Conservation (phyloP, 1,140 invertebrate genomes). For the Eupristina koningsbergeri region DNA sequence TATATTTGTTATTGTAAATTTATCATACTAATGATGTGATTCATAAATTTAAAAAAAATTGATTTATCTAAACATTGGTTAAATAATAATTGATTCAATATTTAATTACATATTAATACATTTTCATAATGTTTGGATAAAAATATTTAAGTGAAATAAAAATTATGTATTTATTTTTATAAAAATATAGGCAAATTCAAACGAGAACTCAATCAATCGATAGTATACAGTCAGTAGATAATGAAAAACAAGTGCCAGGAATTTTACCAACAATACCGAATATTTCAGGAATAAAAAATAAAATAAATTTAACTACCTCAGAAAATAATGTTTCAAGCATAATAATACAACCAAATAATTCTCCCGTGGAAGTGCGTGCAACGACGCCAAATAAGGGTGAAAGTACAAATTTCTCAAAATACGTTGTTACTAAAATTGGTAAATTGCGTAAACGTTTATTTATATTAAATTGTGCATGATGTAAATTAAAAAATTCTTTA, state of each 20-base stretch:
- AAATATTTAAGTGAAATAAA: no score
- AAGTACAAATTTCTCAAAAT: slow-evolving; percentile 27
- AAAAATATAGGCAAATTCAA: neutral
- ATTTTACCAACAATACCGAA: neutral
- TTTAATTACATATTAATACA: no score
- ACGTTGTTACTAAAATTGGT: slow-evolving; percentile 13
- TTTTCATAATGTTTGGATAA: no score
- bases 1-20: no score
- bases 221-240: neutral
- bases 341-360: slow-evolving; percentile 27
- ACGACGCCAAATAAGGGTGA: slow-evolving; percentile 11
- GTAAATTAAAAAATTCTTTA: no score
- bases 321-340: neutral
- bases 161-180: no score
- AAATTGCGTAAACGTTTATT: neutral
- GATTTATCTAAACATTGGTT: no score
- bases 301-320: neutral
- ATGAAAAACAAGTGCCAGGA: neutral
- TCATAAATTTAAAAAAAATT: no score
- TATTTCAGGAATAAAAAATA: neutral
- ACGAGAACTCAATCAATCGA: neutral
- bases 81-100: no score
- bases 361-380: neutral
- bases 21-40: no score
- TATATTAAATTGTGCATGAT: neutral